Conservation (phyloP, 2,113 vertebrate genomes). For the Pampusana beccarii region DNA sequence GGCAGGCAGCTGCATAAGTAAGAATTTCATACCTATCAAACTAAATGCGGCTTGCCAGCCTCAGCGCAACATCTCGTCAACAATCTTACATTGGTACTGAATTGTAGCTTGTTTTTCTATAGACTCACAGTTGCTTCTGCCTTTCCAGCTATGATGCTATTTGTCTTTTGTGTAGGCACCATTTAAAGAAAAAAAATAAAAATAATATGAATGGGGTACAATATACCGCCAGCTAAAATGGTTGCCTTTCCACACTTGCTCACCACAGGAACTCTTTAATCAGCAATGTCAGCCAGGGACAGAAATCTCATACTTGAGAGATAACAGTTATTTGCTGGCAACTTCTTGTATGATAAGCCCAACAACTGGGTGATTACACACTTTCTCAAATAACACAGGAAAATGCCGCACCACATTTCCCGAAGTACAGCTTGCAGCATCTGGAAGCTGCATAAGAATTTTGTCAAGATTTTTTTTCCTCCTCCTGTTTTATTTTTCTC, state of each 20-base stretch:
- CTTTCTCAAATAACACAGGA: conserved; percentile 34
- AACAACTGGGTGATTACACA: conserved; percentile 39
- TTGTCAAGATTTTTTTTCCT: neutral
- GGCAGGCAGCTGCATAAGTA: neutral
- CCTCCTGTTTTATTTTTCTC: neutral
- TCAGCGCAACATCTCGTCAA: neutral
- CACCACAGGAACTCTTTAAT: conserved; percentile 48
- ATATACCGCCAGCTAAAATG: neutral
- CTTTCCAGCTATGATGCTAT: neutral
- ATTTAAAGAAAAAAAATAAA: no score
- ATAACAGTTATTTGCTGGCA: conserved; percentile 56
- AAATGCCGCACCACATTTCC: neutral
- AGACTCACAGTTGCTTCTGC: neutral
- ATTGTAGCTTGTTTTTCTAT: neutral
- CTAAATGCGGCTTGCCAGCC: neutral
- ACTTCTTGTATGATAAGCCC: conserved; percentile 41
- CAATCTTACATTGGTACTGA: neutral
- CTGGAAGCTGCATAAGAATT: conserved; percentile 17
- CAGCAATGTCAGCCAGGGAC: conserved; percentile 40
- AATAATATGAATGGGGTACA: neutral
- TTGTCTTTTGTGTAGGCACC: neutral
- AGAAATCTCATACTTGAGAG: conserved; percentile 44
- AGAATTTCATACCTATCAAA: neutral
- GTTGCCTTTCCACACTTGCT: neutral
- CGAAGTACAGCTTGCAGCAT: neutral